phyloP scores from a whole-genome alignment of 1,140 invertebrate species.

The Hirudo medicinalis region DNA sequence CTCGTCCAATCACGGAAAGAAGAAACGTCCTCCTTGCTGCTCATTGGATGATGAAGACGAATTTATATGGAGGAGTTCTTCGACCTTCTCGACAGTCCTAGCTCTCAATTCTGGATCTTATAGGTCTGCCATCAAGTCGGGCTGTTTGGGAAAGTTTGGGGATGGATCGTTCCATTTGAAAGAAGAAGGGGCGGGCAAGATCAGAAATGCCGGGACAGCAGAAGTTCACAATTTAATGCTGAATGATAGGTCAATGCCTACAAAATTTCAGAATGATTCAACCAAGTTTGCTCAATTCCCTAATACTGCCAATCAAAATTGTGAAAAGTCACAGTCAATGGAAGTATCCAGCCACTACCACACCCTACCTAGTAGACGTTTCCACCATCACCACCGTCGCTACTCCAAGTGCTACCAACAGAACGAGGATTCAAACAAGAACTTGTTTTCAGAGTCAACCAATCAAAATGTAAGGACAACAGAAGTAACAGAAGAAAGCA shows the following conservation, averaged over 20 bases:
- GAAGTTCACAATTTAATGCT: background rate
- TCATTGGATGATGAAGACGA: slow-evolving; percentile 4
- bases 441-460: too few species aligned
- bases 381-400: background rate
- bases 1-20: background rate
- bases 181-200: background rate
- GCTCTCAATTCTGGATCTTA: slow-evolving; percentile 8
- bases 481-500: too few species aligned
- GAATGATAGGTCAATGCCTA: background rate
- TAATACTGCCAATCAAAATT: background rate
- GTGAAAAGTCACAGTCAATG: background rate
- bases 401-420: too few species aligned
- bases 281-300: background rate
- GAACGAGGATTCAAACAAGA: too few species aligned
- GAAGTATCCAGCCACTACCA: slow-evolving; percentile 3
- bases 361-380: background rate
- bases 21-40: background rate
- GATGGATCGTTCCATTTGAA: slow-evolving; percentile 4
- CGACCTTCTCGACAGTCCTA: background rate
- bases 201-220: background rate
- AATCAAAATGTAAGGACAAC: too few species aligned
- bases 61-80: slow-evolving; percentile 6
- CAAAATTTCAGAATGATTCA: background rate
- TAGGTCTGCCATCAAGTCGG: slow-evolving; percentile 9
- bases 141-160: background rate